Base-by-base conservation (phyloP, 1,140 invertebrate genomes). In the Lasioglossum albipes region DNA sequence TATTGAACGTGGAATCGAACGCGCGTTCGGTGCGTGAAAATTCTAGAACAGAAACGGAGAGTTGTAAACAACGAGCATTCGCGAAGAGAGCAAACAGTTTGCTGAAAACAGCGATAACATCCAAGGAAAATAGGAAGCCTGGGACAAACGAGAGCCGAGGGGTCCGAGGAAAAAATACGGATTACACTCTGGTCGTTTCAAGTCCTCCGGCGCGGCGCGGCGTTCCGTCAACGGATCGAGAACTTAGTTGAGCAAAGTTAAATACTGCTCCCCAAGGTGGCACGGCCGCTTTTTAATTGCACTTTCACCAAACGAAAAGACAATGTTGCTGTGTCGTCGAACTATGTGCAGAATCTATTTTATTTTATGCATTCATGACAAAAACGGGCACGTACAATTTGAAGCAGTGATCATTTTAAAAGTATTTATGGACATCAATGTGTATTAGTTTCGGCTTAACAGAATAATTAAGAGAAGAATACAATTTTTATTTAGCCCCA, bases 181-280 rank as follows among this genome's bases (percentile, higher is more conserved):
- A 87, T 89, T 89, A 84, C 67, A 82, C 73, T 81, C 71, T 83
- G 87, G 84, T 87, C 89, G 84, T 84, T 78, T 74, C 80, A 54
- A 81, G 75, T 92, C 91, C 90, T 76, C 62, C 89, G 91, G 92
- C 90, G 45, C 89, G 91, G 92, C 90, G 45, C 45, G 45, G 45
- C 45, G 82, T 86, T 89, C 83, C 91, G 90, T 93, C 91, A 91
- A 87, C 92, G 89, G 86, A 89, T 89, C 86, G 83, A 87, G 88
- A 93, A 93, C 90, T 93, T 92, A 90, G 92, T 93, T 93, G 91
- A 92, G 88, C 85, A 91, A 93, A 93, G 92, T 93, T 93, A 93
- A 93, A 93, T 93, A 92, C 89, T 78, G 87, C 91, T 92, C 92
- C 92, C 92, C 89, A 87, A 91, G 91, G 91, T 92, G 88, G 81